phyloP scores from a whole-genome alignment of 2,113 vertebrate species.

The Indri indri region DNA sequence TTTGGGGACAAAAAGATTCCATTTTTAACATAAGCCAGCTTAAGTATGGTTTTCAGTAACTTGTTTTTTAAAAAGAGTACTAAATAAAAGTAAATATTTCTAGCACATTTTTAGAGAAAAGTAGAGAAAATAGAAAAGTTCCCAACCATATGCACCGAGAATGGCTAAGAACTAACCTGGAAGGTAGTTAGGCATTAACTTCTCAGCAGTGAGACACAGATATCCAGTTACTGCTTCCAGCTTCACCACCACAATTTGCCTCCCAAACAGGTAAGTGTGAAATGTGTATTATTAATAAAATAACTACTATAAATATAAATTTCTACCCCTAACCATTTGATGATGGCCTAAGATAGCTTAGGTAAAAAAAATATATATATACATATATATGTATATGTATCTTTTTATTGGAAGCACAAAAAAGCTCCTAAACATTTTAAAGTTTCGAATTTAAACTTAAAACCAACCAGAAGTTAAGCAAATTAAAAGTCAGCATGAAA shows the following conservation, averaged over 20 bases:
- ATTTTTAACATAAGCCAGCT: background rate
- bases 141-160: background rate
- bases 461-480: background rate
- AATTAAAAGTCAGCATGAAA: slow-evolving; percentile 6
- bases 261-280: background rate
- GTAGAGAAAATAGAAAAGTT: background rate
- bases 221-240: background rate
- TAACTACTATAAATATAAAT: background rate
- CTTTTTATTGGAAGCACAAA: background rate
- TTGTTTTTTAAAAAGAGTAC: background rate
- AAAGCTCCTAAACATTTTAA: background rate
- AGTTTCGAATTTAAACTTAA: background rate
- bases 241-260: background rate
- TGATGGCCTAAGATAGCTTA: background rate
- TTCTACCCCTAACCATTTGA: background rate
- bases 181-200: background rate
- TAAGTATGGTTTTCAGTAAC: background rate
- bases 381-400: too few relatives aligned
- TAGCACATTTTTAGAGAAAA: slow-evolving; percentile 4
- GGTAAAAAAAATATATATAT: background rate
- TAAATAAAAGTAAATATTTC: background rate
- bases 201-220: background rate
- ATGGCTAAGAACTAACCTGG: background rate
- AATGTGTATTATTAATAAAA: background rate
- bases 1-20: background rate